phyloP scores from a whole-genome alignment of 2,797 vertebrate species.

The Gouania willdenowi region DNA sequence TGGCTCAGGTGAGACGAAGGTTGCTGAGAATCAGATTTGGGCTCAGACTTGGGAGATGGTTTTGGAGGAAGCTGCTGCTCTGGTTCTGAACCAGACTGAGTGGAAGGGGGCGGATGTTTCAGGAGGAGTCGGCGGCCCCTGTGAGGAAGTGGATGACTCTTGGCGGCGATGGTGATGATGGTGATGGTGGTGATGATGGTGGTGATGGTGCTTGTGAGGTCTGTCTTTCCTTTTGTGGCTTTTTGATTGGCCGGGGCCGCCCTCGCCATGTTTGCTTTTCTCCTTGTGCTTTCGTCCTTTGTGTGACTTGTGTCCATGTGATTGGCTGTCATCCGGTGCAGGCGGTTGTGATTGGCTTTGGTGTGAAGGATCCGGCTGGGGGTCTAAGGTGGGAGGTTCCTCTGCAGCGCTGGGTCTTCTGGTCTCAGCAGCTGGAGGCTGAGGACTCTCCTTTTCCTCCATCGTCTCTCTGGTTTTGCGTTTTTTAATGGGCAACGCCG shows the following conservation, averaged over 20 bases:
- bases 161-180: slow-evolving; percentile 74
- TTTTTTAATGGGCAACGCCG: slow-evolving; percentile 90
- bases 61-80: too few relatives aligned
- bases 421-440: slow-evolving; percentile 19
- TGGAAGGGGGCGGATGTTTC: slow-evolving; percentile 25
- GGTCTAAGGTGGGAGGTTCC: slow-evolving; percentile 15
- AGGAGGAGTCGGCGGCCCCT: slow-evolving; percentile 26
- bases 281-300: slow-evolving; percentile 85
- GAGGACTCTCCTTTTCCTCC: slow-evolving; percentile 73
- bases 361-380: slow-evolving; percentile 27
- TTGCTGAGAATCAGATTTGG: slow-evolving; percentile 29
- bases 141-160: slow-evolving; percentile 45
- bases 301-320: slow-evolving; percentile 74
- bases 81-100: slow-evolving; percentile 30
- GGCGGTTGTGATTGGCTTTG: slow-evolving; percentile 38
- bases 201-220: slow-evolving; percentile 79
- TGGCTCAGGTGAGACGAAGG: slow-evolving; percentile 8
- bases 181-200: slow-evolving; percentile 80
- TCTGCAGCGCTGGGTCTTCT: slow-evolving; percentile 15
- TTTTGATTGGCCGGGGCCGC: slow-evolving; percentile 63
- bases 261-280: slow-evolving; percentile 55
- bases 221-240: slow-evolving; percentile 82
- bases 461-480: slow-evolving; percentile 89
- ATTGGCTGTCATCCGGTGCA: slow-evolving; percentile 49
- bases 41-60: too few relatives aligned